These are phyloP conservation scores for Gryllus longicercus DNA, from an alignment of 2,888 invertebrate species.

Conservation along the genomic window DNA sequence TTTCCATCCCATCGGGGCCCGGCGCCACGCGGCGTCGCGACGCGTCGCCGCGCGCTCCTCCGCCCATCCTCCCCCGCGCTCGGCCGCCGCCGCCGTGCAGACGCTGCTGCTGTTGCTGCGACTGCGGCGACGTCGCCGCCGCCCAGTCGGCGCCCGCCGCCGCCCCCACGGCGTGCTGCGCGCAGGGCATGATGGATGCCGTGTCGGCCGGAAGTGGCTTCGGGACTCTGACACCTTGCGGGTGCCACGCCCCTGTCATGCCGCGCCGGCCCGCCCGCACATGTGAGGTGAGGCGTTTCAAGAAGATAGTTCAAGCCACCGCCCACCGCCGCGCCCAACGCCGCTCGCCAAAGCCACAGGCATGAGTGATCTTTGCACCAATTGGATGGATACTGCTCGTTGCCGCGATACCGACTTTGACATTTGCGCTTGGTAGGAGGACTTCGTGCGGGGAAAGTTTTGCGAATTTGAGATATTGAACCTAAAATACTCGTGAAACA, in stretches of 20 bases:
- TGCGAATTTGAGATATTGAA: too few species aligned
- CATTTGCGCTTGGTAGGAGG: too few species aligned
- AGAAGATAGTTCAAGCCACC: background rate
- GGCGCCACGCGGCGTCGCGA: background rate
- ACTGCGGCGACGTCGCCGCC: background rate
- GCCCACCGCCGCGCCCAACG: background rate
- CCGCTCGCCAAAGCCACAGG: background rate
- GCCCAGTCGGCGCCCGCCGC: background rate
- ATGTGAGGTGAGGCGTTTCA: background rate
- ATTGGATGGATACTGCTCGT: too few species aligned
- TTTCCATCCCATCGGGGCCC: background rate
- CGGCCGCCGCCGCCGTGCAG: background rate
- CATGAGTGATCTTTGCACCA: too few species aligned
- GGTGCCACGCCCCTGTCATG: background rate
- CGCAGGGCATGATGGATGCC: background rate
- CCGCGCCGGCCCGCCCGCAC: background rate
- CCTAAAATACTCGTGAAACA: too few species aligned
- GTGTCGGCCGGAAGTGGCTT: background rate
- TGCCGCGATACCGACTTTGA: too few species aligned
- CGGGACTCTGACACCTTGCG: conserved; percentile 8
- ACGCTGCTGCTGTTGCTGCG: too few species aligned
- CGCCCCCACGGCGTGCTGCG: background rate
- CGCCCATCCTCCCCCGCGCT: background rate
- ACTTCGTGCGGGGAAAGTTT: too few species aligned
- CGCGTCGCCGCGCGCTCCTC: background rate